Evolutionary conservation across 2,113 vertebrate species (phyloP), one percentile per base, ranked within the genome.

Genomic region (Scortum barcoo): DNA sequence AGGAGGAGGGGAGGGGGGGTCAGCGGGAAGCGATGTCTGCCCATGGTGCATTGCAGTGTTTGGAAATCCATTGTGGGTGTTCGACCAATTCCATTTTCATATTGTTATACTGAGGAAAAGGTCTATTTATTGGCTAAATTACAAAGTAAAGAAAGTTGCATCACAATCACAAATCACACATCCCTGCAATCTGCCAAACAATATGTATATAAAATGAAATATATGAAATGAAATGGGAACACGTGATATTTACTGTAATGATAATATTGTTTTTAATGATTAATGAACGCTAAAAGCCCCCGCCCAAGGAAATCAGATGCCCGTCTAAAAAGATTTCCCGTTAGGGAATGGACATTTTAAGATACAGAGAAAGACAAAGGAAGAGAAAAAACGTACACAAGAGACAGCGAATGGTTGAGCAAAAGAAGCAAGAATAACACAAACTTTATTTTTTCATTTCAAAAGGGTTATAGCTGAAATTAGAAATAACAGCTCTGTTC

Each of bases 401-500:
- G 63, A 71, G 46, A 58, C 26, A 30, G 17, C 6, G 30, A 67
- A 30, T 57, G 11, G 60, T 58, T 3, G 1, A 76, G 61, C 4
- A 1, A 76, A 67, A 26, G 56, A 46, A 42, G 46, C 33, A 28
- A 33, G 26, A 69, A 33, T 61, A 60, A 38, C 3, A n/a, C 3
- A 68, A 42, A 50, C n/a, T 11, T 2, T 58, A 80, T 50, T 58
- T 22, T 75, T 24, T 42, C 42, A 67, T 42, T 76, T 54, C 26
- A 44, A 17, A 44, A 46, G 11, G 26, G 11, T 36, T 30, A 58
- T 53, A 0, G 24, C 70, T 72, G 65, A 28, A 69, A 73, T 60
- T 65, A 22, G 16, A 54, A 44, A 63, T 53, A 53, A 33, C 33
- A 53, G 16, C 51, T 3, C 13, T 24, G 65, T 40, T 69, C 26